Evolutionary conservation across 23 tunicate genomes (phyloP).

Genomic region (Styela plicata): DNA sequence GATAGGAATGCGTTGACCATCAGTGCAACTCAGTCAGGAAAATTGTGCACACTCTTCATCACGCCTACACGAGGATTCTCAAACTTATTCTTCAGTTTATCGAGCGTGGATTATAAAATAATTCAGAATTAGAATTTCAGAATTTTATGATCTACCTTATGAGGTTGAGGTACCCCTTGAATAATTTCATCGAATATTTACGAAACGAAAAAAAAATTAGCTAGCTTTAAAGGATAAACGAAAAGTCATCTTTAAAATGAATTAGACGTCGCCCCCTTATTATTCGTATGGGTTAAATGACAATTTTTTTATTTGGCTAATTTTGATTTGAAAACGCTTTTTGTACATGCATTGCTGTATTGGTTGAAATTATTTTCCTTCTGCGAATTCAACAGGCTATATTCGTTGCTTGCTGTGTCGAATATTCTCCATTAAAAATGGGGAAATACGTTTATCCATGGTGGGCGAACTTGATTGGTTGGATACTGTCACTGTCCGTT

Average conservation of each 20-base stretch:
- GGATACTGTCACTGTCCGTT: constrained; percentile 47
- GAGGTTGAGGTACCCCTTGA: too few relatives aligned
- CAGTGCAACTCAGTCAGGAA: too few relatives aligned
- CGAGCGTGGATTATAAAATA: too few relatives aligned
- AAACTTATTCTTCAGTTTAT: too few relatives aligned
- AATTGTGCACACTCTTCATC: too few relatives aligned
- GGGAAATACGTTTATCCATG: constrained; percentile 61
- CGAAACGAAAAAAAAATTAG: neutral
- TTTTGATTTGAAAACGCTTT: neutral
- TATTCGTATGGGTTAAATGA: too few relatives aligned
- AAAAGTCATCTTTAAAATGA: too few relatives aligned
- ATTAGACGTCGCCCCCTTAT: too few relatives aligned
- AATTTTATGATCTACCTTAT: too few relatives aligned
- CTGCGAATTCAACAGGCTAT: constrained; percentile 29
- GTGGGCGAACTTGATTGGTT: constrained; percentile 76
- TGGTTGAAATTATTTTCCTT: neutral
- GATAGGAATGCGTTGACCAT: neutral
- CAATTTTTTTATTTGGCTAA: neutral
- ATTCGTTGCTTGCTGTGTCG: constrained; percentile 54
- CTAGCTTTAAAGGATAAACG: neutral
- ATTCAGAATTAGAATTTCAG: too few relatives aligned
- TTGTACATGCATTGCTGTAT: neutral
- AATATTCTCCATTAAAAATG: constrained; percentile 41
- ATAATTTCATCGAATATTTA: neutral
- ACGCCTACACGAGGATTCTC: too few relatives aligned